These are phyloP conservation scores for Pantala flavescens DNA, from an alignment of 1,140 invertebrate species.

Conservation along the genomic window DNA sequence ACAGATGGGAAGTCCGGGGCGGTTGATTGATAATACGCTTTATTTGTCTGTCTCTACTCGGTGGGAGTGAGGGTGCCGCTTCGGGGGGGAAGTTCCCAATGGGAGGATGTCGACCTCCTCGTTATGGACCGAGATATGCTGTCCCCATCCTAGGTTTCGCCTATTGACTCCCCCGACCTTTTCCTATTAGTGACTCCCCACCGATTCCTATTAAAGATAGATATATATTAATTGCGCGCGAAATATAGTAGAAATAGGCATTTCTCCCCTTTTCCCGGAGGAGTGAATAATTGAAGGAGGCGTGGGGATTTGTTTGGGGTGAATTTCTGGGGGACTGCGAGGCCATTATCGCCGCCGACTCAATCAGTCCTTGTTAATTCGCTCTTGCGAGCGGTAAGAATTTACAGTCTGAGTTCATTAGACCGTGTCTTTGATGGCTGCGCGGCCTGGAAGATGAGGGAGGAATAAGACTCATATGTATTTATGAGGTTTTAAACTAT, in stretches of 20 bases:
- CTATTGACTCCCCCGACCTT: not conserved
- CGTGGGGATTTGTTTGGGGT: not conserved
- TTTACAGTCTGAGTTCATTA: constrained; percentile 7
- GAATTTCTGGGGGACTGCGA: not conserved
- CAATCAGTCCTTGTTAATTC: constrained; percentile 3
- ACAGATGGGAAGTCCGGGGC: not conserved
- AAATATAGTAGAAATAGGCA: not conserved
- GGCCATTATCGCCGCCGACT: not conserved
- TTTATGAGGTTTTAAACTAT: constrained; percentile 8
- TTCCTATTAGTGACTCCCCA: not conserved
- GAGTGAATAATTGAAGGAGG: not conserved
- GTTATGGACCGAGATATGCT: not conserved
- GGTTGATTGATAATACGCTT: constrained; percentile 9
- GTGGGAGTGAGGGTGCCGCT: not conserved
- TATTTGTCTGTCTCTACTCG: not conserved
- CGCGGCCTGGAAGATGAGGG: not conserved
- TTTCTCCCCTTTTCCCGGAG: not conserved
- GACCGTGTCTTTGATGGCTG: not conserved
- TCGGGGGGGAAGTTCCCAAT: not conserved
- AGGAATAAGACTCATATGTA: not conserved
- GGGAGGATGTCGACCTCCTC: not conserved
- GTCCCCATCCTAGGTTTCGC: not conserved
- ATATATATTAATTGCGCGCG: constrained; percentile 9
- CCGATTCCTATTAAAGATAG: constrained; percentile 2
- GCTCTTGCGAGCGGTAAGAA: not conserved